Percentiles rank a stretch among this genome's conserved stretches.
These are phyloP conservation scores for Zeuzera pyrina DNA, from an alignment of 2,888 invertebrate genomes.

Conservation along the genomic window DNA sequence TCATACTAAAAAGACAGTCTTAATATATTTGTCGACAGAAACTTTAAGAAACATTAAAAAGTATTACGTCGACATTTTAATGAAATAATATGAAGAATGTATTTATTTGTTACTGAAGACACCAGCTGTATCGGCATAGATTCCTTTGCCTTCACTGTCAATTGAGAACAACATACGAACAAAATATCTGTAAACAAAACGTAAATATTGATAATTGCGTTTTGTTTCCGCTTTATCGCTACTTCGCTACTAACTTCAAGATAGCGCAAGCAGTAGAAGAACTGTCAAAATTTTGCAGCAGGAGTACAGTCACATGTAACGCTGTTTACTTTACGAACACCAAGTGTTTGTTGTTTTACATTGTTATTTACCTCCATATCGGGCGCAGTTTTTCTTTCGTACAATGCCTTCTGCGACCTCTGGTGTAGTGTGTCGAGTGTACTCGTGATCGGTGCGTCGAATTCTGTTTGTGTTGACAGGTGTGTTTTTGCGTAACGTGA, in stretches of 20 bases:
- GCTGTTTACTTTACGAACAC: conserved; percentile 60
- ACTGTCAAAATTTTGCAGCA: conserved; percentile 70
- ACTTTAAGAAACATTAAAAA: too few species aligned
- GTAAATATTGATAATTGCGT: background rate
- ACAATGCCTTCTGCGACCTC: conserved; percentile 67
- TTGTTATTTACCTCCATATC: conserved; percentile 38
- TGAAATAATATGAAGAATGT: too few species aligned
- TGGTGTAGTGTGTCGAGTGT: conserved; percentile 52
- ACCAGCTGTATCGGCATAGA: too few species aligned
- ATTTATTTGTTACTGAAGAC: too few species aligned
- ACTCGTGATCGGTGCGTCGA: conserved; percentile 48
- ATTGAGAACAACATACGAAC: too few species aligned
- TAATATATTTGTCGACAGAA: too few species aligned
- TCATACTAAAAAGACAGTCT: too few species aligned
- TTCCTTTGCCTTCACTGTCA: too few species aligned
- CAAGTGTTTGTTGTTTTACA: conserved; percentile 44
- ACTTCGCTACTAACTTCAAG: background rate
- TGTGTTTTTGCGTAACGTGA: conserved; percentile 59
- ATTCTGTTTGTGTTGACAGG: conserved; percentile 35
- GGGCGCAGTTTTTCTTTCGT: conserved; percentile 29
- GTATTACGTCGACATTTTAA: too few species aligned
- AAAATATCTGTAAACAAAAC: too few species aligned
- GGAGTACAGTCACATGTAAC: conserved; percentile 61
- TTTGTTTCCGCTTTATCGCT: background rate
- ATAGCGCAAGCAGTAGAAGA: conserved; percentile 15